Percentiles rank a stretch among this genome's conserved stretches.
phyloP scores from a whole-genome alignment of 2,888 invertebrate species.

The Oeneis ivallda region DNA sequence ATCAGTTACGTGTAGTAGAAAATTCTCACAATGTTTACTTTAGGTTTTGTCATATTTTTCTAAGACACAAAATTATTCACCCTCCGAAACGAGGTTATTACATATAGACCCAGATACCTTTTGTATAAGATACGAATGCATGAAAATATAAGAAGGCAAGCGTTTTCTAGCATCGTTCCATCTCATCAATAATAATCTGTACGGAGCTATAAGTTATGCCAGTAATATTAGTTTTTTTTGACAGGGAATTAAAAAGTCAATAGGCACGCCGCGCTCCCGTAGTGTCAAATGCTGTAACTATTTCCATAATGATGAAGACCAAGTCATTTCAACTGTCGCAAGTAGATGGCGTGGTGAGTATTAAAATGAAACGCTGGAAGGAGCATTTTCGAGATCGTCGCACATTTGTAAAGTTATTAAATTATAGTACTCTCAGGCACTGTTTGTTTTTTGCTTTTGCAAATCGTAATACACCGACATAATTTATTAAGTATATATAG shows the following conservation, averaged over 20 bases:
- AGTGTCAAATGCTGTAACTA: slow-evolving; percentile 28
- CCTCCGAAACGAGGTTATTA: slow-evolving; percentile 10
- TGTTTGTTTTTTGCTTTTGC: background rate
- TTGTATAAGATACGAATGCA: slow-evolving; percentile 2
- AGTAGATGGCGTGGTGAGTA: slow-evolving; percentile 29
- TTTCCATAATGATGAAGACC: slow-evolving; percentile 10
- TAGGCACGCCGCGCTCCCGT: slow-evolving; percentile 14
- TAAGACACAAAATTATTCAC: slow-evolving; percentile 8
- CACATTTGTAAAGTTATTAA: background rate
- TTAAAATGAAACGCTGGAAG: background rate
- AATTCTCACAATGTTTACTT: background rate
- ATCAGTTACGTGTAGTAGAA: background rate
- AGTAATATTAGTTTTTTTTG: slow-evolving; percentile 4
- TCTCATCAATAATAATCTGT: slow-evolving; percentile 15
- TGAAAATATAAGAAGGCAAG: slow-evolving; percentile 3
- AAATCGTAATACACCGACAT: background rate
- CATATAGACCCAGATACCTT: slow-evolving; percentile 4
- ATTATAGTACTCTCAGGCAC: background rate
- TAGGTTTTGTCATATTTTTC: background rate
- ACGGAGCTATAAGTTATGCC: slow-evolving; percentile 1
- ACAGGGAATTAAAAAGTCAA: slow-evolving; percentile 24
- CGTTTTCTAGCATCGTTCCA: background rate
- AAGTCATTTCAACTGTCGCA: slow-evolving; percentile 11
- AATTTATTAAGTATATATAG: no score
- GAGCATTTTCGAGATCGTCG: background rate